Evolutionary conservation across 2,113 vertebrate species (phyloP), one percentile per base, ranked within the genome.

Genomic region (Semnornis frantzii): DNA sequence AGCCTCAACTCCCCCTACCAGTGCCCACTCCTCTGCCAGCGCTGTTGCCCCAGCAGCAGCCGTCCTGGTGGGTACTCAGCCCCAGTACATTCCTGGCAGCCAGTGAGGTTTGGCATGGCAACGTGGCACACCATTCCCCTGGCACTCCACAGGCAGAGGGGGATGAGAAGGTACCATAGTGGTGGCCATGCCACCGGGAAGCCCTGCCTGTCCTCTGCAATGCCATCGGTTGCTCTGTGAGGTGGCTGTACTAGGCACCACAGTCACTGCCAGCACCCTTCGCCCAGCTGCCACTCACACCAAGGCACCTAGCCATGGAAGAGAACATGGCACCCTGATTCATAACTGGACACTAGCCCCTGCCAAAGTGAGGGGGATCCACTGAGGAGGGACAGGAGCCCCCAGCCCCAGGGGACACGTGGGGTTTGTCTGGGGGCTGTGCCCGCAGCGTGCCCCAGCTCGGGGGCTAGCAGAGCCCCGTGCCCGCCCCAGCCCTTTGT

Each of bases 41-140:
- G 14, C 64, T 6, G 87, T 94, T 94, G 70, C 85, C 87, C 39
- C 70, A 76, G 95, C 94, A 96, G 95, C 91, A 77, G 91, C 58
- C 52, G 4, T 4, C 34, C 66, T 0, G 17, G 79, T 6, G 4
- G 58, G 46, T 78, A 62, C 14, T 21, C 63, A 76, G 74, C 64
- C 59, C 66, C 12, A 8, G 76, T 52, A 18, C 94, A 88, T 92
- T 94, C 94, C 92, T 71, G 89, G 57, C 57, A 66, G 83, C 64
- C 2, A 30, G 34, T 0, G 30, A 65, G 60, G 72, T 69, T 73
- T 27, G 6, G 82, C 91, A 39, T 44, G 72, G 92, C 88, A 93
- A 39, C n/a, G 3, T n/a, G 64, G n/a, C 75, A 65, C 2, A 2
- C 37, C 8, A 1, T 9, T 12, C 16, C 42, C 50, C 73, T 6